Base-by-base conservation (phyloP, 2,113 vertebrate genomes). In the Haemorhous mexicanus region DNA sequence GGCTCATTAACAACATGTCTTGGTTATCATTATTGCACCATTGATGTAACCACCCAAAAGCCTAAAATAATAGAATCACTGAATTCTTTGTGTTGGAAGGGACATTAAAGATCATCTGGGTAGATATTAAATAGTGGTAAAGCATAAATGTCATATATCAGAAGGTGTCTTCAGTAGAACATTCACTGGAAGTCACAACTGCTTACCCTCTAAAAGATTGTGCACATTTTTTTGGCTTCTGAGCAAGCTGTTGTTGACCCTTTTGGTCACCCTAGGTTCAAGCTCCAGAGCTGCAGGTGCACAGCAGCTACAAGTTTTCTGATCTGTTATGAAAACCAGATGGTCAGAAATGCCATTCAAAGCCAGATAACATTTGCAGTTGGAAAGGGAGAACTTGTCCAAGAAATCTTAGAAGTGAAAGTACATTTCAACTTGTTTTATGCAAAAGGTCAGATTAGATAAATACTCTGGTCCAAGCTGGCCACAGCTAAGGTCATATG, bases 221-320 rank as follows among this genome's bases (percentile, higher is more conserved):
- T 62, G 39, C 21, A 46, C 20, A 27, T 67, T 50, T 55, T 74
- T 6, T 27, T 78, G n/a, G 7, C 13, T 84, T 74, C 59, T 73
- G 46, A 80, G 35, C 23, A 33, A 77, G 47, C 8, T 74, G 24
- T 28, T 66, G 0, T 24, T 89, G 1, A 0, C 5, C 27, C 50
- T 52, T 70, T 49, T 23, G 37, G 11, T 5, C 16, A 43, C 0
- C 0, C 8, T 39, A 39, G 6, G 24, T 18, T 88, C 43, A 72
- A 50, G 33, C 1, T 4, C 9, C 70, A 50, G 70, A 79, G 33
- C 5, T 56, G 35, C 16, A 59, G 13, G 18, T 55, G 13, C 47
- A 35, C 50, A 50, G 27, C 13, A 68, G 6, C 22, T 59, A 17
- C 28, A 35, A 68, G 13, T 7, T 83, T 93, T 90, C 18, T 83